Percentiles rank a stretch among this genome's conserved stretches.
These are phyloP conservation scores for Garrulus glandarius DNA, from an alignment of 2,797 vertebrate genomes.

Conservation along the genomic window DNA sequence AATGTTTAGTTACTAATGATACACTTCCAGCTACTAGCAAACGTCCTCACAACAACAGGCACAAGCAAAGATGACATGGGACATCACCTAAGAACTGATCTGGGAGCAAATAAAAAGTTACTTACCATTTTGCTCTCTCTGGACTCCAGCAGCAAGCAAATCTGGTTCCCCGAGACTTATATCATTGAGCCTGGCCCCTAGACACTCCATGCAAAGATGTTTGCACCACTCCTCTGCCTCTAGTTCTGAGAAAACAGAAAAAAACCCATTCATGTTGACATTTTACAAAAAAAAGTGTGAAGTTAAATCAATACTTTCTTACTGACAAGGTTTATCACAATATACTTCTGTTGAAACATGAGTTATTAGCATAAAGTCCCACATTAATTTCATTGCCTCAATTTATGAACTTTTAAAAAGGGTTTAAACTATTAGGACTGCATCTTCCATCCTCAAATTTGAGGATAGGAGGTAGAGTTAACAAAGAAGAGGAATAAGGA, in stretches of 20 bases:
- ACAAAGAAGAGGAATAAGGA: background rate
- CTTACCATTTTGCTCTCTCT: slow-evolving; percentile 96
- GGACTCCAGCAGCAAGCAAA: slow-evolving; percentile 95
- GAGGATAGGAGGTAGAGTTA: background rate
- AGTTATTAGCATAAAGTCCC: background rate
- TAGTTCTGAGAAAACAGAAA: slow-evolving; percentile 81
- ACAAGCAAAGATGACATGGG: background rate
- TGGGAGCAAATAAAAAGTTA: slow-evolving; percentile 21
- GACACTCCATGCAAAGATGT: slow-evolving; percentile 93
- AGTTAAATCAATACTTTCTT: background rate
- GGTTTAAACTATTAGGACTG: background rate
- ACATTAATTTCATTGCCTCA: background rate
- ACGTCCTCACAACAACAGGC: background rate
- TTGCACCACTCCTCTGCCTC: slow-evolving; percentile 99
- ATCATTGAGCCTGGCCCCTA: slow-evolving; percentile 94
- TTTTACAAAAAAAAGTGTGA: background rate
- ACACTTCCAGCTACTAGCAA: background rate
- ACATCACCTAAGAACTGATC: background rate
- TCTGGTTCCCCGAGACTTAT: slow-evolving; percentile 98
- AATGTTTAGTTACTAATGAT: background rate
- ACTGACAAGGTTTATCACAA: background rate
- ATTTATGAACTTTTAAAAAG: background rate
- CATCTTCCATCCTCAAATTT: background rate
- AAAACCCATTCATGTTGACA: background rate
- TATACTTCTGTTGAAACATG: background rate